Conservation (phyloP, 2,888 invertebrate species). For the Congeria kusceri region DNA sequence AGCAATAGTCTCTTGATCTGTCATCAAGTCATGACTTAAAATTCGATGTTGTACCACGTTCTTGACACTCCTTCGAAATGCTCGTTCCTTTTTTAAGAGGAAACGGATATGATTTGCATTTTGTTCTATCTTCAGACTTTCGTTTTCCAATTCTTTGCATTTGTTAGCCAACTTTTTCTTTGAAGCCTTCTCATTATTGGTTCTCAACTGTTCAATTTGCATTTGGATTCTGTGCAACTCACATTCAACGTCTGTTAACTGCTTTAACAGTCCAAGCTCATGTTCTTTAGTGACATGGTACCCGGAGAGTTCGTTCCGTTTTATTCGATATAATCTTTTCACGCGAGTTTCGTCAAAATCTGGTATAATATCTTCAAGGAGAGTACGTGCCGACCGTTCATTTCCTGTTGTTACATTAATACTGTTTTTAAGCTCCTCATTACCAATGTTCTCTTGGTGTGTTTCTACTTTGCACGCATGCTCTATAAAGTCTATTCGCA, state of each 20-base stretch:
- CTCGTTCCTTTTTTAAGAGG: neutral
- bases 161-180: neutral
- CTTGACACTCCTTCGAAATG: conserved; percentile 6
- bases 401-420: neutral
- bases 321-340: neutral
- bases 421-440: neutral
- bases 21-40: conserved; percentile 59
- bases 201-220: too few relatives aligned
- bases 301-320: too few relatives aligned
- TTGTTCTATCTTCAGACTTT: neutral
- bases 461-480: neutral
- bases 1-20: conserved; percentile 62
- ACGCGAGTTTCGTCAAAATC: neutral
- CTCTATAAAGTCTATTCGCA: neutral
- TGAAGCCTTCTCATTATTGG: neutral
- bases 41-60: neutral
- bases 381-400: too few relatives aligned
- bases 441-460: neutral
- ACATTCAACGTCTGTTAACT: too few relatives aligned
- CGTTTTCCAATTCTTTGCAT: neutral
- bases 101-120: conserved; percentile 22
- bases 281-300: too few relatives aligned
- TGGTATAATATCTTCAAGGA: neutral
- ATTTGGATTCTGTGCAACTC: too few relatives aligned
- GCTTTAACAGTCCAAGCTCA: too few relatives aligned